Evolutionary conservation across 2,113 vertebrate genomes (phyloP).

Genomic region (Myrmecophaga tridactyla): DNA sequence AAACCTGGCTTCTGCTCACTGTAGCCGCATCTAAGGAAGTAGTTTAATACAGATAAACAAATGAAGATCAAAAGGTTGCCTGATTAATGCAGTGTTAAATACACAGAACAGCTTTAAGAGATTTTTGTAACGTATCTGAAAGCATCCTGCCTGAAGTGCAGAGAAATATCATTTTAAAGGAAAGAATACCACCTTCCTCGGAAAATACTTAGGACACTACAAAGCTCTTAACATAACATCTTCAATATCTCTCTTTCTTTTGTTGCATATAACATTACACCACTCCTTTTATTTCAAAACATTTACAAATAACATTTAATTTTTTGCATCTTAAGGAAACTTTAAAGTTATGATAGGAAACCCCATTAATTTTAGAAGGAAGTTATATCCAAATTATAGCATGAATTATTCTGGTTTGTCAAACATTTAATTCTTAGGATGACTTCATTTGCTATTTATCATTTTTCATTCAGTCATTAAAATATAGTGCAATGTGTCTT

Average conservation of each 20-base stretch:
- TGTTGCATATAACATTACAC: not conserved
- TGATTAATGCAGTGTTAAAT: not conserved
- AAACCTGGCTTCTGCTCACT: not conserved
- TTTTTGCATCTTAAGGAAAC: not conserved
- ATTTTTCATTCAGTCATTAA: not conserved
- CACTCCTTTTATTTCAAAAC: not conserved
- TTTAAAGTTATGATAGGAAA: not conserved
- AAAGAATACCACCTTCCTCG: not conserved
- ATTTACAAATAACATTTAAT: not conserved
- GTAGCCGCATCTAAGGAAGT: not conserved
- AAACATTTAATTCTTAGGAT: not conserved
- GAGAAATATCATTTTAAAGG: not conserved
- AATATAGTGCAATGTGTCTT: not conserved
- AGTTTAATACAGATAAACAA: conserved; percentile 12
- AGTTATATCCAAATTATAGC: not conserved
- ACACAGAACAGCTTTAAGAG: not conserved
- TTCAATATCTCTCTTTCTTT: not conserved
- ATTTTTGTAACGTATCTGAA: not conserved
- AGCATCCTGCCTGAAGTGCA: not conserved
- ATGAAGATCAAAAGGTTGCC: not conserved
- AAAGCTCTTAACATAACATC: not conserved
- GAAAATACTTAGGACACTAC: not conserved
- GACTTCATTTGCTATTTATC: not conserved
- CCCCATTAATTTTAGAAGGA: not conserved
- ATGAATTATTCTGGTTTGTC: not conserved